A percentile compares a stretch with the other conserved stretches of the same genome.
Evolutionary conservation across 2,113 vertebrate species (phyloP).

Genomic region (Rhineura floridana): DNA sequence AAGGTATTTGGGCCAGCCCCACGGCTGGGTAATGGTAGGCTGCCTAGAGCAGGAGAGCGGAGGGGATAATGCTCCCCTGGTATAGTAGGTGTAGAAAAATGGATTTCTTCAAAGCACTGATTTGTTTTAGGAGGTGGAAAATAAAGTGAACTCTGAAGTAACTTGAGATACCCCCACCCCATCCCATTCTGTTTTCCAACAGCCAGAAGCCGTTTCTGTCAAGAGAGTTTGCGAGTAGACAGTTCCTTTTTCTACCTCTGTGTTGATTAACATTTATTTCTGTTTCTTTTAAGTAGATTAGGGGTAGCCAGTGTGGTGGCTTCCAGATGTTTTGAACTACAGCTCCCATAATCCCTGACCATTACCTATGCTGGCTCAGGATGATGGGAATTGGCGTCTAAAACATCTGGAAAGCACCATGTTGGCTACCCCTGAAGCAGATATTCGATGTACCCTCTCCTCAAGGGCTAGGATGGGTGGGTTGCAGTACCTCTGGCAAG

Average conservation of each 20-base stretch:
- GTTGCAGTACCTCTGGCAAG: background rate
- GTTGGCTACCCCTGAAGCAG: too few species aligned
- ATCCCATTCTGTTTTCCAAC: background rate
- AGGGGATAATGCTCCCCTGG: background rate
- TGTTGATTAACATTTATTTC: too few species aligned
- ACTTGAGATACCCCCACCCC: too few species aligned
- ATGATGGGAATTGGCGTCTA: too few species aligned
- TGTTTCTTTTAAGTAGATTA: too few species aligned
- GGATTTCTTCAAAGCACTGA: background rate
- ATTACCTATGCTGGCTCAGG: too few species aligned
- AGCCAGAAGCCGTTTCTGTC: background rate
- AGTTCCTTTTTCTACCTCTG: background rate
- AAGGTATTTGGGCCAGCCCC: constrained; percentile 77
- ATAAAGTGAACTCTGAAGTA: constrained; percentile 7
- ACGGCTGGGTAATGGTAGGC: background rate
- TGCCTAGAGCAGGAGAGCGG: too few species aligned
- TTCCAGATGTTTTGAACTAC: too few species aligned
- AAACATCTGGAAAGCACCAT: too few species aligned
- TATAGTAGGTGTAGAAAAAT: constrained; percentile 14
- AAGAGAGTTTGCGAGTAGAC: background rate
- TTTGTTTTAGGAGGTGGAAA: background rate
- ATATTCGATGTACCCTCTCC: background rate
- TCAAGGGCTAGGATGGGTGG: background rate
- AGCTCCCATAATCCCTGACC: too few species aligned
- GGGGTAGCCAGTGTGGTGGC: too few species aligned